Evolutionary conservation across 1,140 invertebrate species (phyloP), one percentile per base, ranked within the genome.

Genomic region (Drosophila kepulauana): DNA sequence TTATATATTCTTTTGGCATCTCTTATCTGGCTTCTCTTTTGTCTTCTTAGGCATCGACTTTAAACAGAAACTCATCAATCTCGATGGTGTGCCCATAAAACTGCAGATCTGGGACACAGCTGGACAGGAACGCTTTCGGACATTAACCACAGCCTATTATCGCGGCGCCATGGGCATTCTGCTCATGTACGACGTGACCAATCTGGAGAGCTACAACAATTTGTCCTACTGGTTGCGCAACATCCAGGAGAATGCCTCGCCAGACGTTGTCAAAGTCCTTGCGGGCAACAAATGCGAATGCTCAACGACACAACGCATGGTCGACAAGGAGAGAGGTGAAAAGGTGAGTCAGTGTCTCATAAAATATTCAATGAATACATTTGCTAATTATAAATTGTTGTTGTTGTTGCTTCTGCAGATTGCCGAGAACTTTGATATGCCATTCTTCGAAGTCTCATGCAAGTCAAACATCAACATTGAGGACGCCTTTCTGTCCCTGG

Each of bases 371-470:
- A 67, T 28, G 2, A 1, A 28, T 10, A 43, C 13, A 82, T 62
- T 64, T 41, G 3, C 13, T 30, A 59, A 30, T 16, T 7, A 30
- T n/a, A 15, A 45, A 25, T 25, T 25, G 20, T 3, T 25, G 20
- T 3, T 25, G 20, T 25, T 25, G 20, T 57, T 46, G 16, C 15
- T 25, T 0, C 77, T 61, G 3, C 93, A 97, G 96, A 95, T 98
- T 89, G 97, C 97, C 1, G 96, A 97, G 84, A 97, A 97, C 92
- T 98, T 97, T 89, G 97, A 98, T 75, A 97, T 98, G 94, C 97
- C 97, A 48, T 98, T 98, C 91, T 97, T 97, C 93, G 97, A 98
- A 93, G 97, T 98, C 10, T 98, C 97, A 15, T 98, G 97, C 92
- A 98, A 98, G 93, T 96, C 96, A 69, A 96, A 98, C 84, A 95